These are phyloP conservation scores for Lucinisca nassula DNA, from an alignment of 2,888 invertebrate genomes.

Conservation along the genomic window DNA sequence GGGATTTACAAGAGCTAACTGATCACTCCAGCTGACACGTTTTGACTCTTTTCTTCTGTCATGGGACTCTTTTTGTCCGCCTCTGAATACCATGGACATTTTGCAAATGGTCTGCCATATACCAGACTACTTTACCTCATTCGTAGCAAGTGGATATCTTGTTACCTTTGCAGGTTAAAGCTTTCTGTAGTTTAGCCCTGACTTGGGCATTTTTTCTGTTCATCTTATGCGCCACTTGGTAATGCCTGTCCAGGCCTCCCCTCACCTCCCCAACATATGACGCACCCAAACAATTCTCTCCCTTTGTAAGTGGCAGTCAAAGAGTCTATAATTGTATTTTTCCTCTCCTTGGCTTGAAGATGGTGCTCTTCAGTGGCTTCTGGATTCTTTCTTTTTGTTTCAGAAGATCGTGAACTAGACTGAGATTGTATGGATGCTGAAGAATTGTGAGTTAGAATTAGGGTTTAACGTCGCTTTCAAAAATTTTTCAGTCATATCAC, in stretches of 20 bases:
- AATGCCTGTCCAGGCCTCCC: not conserved
- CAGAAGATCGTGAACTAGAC: too few species aligned
- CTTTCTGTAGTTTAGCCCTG: not conserved
- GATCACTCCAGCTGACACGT: not conserved
- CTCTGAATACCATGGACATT: not conserved
- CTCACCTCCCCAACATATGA: not conserved
- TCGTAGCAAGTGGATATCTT: not conserved
- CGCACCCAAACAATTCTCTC: not conserved
- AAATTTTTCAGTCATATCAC: too few species aligned
- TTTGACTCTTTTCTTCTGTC: not conserved
- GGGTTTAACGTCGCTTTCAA: too few species aligned
- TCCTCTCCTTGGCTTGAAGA: too few species aligned
- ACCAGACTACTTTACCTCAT: not conserved
- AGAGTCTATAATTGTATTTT: too few species aligned
- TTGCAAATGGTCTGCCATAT: not conserved
- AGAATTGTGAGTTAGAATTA: too few species aligned
- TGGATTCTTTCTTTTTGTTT: too few species aligned
- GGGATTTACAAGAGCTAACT: not conserved
- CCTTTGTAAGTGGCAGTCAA: too few species aligned
- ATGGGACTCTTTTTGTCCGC: not conserved
- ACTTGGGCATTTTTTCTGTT: not conserved
- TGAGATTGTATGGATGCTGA: too few species aligned
- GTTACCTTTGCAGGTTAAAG: not conserved
- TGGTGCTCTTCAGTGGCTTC: too few species aligned
- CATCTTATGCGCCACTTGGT: not conserved